A percentile compares a stretch with the other conserved stretches of the same genome.
These are phyloP conservation scores for Pogoniulus pusillus DNA, from an alignment of 2,797 vertebrate species.

Conservation along the genomic window DNA sequence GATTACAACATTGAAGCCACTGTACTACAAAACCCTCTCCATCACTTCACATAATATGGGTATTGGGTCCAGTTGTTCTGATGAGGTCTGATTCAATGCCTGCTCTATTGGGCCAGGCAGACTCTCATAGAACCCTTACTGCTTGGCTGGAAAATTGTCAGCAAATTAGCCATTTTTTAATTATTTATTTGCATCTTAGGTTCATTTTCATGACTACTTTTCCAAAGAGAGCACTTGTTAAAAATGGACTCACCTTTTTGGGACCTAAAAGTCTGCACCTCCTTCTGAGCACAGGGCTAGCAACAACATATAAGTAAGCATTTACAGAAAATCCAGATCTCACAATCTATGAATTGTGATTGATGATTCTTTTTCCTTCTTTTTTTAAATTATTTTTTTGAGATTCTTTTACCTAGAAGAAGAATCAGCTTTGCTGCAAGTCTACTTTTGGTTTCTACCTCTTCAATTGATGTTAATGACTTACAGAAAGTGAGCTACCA, in stretches of 20 bases:
- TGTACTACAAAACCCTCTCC: not conserved
- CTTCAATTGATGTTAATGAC: not conserved
- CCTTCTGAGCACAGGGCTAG: not conserved
- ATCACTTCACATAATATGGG: not conserved
- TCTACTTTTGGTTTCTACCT: not conserved
- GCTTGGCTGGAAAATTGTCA: slow-evolving; percentile 8
- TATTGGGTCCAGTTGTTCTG: slow-evolving; percentile 46
- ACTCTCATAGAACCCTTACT: slow-evolving; percentile 34
- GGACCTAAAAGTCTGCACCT: not conserved
- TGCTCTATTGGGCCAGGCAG: not conserved
- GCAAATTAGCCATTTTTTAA: slow-evolving; percentile 22
- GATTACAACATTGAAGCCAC: slow-evolving; percentile 31
- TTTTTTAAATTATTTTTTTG: not conserved
- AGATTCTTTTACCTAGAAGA: not conserved
- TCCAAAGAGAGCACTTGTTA: not conserved
- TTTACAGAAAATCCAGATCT: not conserved
- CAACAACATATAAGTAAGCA: not conserved
- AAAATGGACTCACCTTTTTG: not conserved
- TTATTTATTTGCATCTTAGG: slow-evolving; percentile 25
- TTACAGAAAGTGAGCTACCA: not conserved
- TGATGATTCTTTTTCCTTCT: not conserved
- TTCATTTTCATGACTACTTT: not conserved
- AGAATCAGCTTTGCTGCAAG: not conserved
- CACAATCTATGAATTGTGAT: not conserved
- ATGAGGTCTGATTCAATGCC: slow-evolving; percentile 41